Evolutionary conservation across 1,140 invertebrate genomes (phyloP).

Genomic region (Lordiphosa clarofinis): DNA sequence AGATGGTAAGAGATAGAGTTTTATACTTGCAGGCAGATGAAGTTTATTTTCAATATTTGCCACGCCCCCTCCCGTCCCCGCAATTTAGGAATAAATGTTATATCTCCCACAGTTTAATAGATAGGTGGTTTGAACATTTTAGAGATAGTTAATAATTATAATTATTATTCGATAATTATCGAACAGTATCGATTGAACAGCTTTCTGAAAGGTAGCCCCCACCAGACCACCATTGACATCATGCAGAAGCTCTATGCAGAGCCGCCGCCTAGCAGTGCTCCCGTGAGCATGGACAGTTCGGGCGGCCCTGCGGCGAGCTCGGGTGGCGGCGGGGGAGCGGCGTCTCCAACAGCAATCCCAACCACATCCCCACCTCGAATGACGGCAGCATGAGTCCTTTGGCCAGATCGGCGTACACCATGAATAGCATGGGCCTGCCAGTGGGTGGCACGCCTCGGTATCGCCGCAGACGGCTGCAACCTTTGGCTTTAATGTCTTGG

Average conservation of each 20-base stretch:
- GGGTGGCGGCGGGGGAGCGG: slow-evolving; percentile 45
- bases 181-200: too few relatives aligned
- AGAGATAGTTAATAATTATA: too few relatives aligned
- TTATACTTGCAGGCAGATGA: too few relatives aligned
- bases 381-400: slow-evolving; percentile 83
- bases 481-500: slow-evolving; percentile 83
- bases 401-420: slow-evolving; percentile 86
- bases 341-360: slow-evolving; percentile 37
- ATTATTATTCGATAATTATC: too few relatives aligned
- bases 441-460: slow-evolving; percentile 85
- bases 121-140: too few relatives aligned
- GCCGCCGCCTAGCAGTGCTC: slow-evolving; percentile 76
- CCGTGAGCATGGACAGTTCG: slow-evolving; percentile 73
- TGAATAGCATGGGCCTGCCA: slow-evolving; percentile 89
- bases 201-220: slow-evolving; percentile 77
- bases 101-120: too few relatives aligned
- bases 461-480: slow-evolving; percentile 83
- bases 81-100: too few relatives aligned
- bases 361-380: slow-evolving; percentile 62
- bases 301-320: slow-evolving; percentile 50
- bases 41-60: too few relatives aligned
- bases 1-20: too few relatives aligned
- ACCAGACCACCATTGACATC: slow-evolving; percentile 79
- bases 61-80: too few relatives aligned
- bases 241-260: slow-evolving; percentile 81